phyloP scores from a whole-genome alignment of 2,113 vertebrate genomes.

The Cairina moschata region DNA sequence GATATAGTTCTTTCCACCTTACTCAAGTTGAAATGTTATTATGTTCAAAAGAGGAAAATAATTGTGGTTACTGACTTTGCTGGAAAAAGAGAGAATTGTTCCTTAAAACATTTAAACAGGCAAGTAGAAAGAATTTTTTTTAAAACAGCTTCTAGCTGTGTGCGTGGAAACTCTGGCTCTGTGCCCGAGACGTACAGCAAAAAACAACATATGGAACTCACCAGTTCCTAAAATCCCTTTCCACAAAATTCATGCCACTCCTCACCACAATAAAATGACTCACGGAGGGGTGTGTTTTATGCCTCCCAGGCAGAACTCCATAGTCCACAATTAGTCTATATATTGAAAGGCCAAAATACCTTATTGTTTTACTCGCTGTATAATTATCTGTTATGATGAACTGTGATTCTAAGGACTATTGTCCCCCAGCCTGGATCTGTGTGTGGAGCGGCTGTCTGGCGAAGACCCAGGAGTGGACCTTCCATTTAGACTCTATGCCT shows the following conservation, averaged over 20 bases:
- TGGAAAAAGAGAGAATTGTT: conserved; percentile 19
- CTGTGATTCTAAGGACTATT: conserved; percentile 83
- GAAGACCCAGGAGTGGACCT: conserved; percentile 81
- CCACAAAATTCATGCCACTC: conserved; percentile 77
- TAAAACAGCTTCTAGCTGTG: conserved; percentile 60
- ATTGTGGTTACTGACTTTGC: neutral
- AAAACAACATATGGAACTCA: conserved; percentile 78
- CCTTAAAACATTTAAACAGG: conserved; percentile 47
- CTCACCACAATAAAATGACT: conserved; percentile 75
- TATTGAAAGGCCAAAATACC: conserved; percentile 79
- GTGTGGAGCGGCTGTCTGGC: conserved; percentile 76
- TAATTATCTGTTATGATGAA: conserved; percentile 88
- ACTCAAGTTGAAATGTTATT: conserved; percentile 40
- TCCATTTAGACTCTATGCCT: conserved; percentile 82
- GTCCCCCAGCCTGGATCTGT: conserved; percentile 78
- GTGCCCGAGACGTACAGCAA: conserved; percentile 50
- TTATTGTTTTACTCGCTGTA: conserved; percentile 82
- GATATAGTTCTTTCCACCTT: conserved; percentile 36
- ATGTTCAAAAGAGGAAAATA: conserved; percentile 58
- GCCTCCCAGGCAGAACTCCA: conserved; percentile 79
- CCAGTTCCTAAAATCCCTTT: conserved; percentile 76
- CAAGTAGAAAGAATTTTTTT: conserved; percentile 46
- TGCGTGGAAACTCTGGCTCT: conserved; percentile 50
- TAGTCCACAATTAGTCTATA: conserved; percentile 83
- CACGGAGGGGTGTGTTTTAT: conserved; percentile 70